These are phyloP conservation scores for Phenganax stokvisi DNA, from an alignment of 92 coral and sea anemone species.

Conservation along the genomic window DNA sequence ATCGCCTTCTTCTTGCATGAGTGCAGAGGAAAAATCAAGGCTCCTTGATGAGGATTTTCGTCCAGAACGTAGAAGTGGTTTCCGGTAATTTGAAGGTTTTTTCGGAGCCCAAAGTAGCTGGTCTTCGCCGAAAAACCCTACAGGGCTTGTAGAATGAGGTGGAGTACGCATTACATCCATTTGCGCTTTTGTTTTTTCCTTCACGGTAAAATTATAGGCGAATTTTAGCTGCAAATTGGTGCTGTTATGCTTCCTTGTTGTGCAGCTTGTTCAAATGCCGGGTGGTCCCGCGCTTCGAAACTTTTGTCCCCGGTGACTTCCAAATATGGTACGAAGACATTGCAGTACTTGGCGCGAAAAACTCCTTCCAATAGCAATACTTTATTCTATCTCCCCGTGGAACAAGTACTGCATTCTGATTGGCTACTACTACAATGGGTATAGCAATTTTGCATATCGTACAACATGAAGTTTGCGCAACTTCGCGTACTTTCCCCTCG, in stretches of 20 bases:
- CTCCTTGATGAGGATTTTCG: conserved; percentile 11
- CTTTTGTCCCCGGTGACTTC: not conserved
- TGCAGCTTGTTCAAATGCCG: not conserved
- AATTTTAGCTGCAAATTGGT: not conserved
- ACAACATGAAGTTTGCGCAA: too few relatives aligned
- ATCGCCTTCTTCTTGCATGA: conserved; percentile 13
- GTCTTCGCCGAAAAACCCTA: conserved; percentile 27
- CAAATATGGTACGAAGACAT: conserved; percentile 26
- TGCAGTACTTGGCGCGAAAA: conserved; percentile 29
- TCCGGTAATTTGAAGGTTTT: conserved; percentile 2
- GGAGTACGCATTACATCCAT: conserved; percentile 7
- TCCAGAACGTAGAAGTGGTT: not conserved
- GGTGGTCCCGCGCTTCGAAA: not conserved
- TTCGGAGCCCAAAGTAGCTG: conserved; percentile 30
- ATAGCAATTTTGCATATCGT: too few relatives aligned
- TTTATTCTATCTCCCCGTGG: not conserved
- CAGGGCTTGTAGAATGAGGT: conserved; percentile 20
- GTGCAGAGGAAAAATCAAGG: conserved; percentile 6
- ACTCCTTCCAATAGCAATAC: conserved; percentile 20
- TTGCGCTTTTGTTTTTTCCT: not conserved
- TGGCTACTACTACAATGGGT: not conserved
- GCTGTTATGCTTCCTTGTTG: not conserved
- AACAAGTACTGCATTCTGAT: not conserved
- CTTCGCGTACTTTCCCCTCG: not conserved
- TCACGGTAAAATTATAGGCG: not conserved